Evolutionary conservation across 2,113 vertebrate genomes (phyloP).

Genomic region (Scalopus aquaticus): DNA sequence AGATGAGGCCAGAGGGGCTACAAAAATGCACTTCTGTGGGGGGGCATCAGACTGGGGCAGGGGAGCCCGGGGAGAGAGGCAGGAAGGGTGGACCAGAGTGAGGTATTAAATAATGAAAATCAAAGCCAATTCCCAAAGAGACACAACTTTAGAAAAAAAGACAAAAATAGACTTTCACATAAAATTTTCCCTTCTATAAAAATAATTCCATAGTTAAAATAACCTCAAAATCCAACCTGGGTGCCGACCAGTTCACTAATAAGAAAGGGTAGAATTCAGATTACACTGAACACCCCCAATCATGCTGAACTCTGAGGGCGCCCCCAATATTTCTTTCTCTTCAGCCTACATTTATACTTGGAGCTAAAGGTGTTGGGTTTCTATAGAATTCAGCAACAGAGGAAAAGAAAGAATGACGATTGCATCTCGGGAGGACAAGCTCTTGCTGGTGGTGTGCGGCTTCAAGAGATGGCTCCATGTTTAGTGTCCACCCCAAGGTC

Average conservation of each 20-base stretch:
- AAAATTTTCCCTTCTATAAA: slow-evolving; percentile 82
- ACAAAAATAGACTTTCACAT: slow-evolving; percentile 80
- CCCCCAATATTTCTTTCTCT: slow-evolving; percentile 69
- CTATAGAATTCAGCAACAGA: slow-evolving; percentile 76
- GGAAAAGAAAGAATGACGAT: not conserved
- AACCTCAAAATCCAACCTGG: slow-evolving; percentile 68
- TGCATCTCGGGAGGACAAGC: not conserved
- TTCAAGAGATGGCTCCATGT: not conserved
- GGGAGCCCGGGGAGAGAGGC: not conserved
- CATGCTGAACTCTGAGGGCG: slow-evolving; percentile 73
- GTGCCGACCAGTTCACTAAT: slow-evolving; percentile 67
- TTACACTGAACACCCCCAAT: slow-evolving; percentile 71
- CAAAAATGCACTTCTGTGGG: not conserved
- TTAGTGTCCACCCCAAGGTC: not conserved
- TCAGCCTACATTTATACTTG: slow-evolving; percentile 82
- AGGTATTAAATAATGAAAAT: slow-evolving; percentile 81
- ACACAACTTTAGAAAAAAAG: slow-evolving; percentile 71
- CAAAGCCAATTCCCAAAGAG: slow-evolving; percentile 73
- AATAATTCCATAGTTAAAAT: slow-evolving; percentile 83
- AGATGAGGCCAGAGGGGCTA: slow-evolving; percentile 12
- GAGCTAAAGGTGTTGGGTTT: slow-evolving; percentile 74
- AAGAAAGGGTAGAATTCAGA: slow-evolving; percentile 77
- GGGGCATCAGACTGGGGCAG: not conserved
- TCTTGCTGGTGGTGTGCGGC: not conserved
- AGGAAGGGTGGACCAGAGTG: slow-evolving; percentile 31